Conservation (phyloP, 2,888 invertebrate species). For the Cremastinae sp. region DNA sequence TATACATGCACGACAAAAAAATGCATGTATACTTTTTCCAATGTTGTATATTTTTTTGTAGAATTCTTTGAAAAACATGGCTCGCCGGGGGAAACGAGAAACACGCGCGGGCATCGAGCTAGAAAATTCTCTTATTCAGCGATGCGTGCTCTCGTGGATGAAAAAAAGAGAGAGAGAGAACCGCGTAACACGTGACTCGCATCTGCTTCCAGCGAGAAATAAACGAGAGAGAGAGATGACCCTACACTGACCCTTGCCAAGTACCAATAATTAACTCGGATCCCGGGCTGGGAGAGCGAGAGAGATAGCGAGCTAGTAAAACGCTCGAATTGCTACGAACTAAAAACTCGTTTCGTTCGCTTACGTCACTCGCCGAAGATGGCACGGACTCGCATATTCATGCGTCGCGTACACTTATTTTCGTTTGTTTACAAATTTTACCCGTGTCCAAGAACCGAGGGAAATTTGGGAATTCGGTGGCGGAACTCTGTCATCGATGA, state of each 20-base stretch:
- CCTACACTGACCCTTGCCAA: constrained; percentile 76
- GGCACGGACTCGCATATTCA: constrained; percentile 44
- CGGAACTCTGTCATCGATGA: too few species aligned
- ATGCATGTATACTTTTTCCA: neutral
- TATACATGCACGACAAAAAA: too few species aligned
- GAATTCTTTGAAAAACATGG: neutral
- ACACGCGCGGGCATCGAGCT: neutral
- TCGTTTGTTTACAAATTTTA: too few species aligned
- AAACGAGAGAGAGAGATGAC: constrained; percentile 64
- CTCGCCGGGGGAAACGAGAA: neutral
- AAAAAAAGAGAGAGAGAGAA: constrained; percentile 29
- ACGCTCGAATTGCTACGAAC: constrained; percentile 38
- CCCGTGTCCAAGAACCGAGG: too few species aligned
- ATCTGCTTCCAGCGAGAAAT: constrained; percentile 71
- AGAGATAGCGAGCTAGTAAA: constrained; percentile 16
- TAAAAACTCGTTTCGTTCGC: constrained; percentile 45
- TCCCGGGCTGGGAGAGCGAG: constrained; percentile 43
- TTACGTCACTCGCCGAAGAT: constrained; percentile 52
- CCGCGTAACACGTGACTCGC: constrained; percentile 73
- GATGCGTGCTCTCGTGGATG: constrained; percentile 5
- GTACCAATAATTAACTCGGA: constrained; percentile 78
- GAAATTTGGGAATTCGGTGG: too few species aligned
- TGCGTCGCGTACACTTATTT: too few species aligned
- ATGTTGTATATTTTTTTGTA: neutral
- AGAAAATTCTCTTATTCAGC: constrained; percentile 6